A percentile compares a stretch with the other conserved stretches of the same genome.
These are phyloP conservation scores for Catharus bicknelli DNA, from an alignment of 2,113 vertebrate genomes.

Conservation along the genomic window DNA sequence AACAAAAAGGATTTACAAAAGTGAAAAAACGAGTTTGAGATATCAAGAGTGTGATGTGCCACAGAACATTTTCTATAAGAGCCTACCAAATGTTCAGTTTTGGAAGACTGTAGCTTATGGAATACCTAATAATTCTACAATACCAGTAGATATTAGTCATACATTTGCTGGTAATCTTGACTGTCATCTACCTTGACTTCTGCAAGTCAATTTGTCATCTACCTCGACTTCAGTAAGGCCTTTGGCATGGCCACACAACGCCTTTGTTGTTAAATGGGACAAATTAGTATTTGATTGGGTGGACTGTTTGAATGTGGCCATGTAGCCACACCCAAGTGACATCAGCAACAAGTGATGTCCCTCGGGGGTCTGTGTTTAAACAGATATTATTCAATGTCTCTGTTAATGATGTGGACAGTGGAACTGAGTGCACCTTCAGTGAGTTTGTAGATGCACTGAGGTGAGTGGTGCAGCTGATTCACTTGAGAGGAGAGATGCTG, in stretches of 20 bases:
- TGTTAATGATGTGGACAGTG: not conserved
- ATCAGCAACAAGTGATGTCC: not conserved
- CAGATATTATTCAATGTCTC: not conserved
- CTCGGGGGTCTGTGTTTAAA: not conserved
- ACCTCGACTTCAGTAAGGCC: not conserved
- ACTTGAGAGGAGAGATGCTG: not conserved
- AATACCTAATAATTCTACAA: not conserved
- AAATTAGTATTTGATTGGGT: not conserved
- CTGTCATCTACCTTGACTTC: not conserved
- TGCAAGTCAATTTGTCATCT: not conserved
- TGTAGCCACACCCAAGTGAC: not conserved
- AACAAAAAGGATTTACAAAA: not conserved
- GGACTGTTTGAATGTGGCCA: not conserved
- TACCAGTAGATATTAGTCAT: not conserved
- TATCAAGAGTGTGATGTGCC: not conserved
- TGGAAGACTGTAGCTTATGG: not conserved
- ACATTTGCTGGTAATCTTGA: not conserved
- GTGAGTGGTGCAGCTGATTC: not conserved
- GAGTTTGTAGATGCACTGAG: accelerated
- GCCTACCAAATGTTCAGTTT: not conserved
- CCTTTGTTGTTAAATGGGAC: not conserved
- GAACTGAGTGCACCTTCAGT: not conserved
- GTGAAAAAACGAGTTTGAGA: not conserved
- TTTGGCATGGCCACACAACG: not conserved
- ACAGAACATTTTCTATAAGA: not conserved